These are phyloP conservation scores for Oncorhynchus clarkii DNA, from an alignment of 2,113 vertebrate species.

Conservation along the genomic window DNA sequence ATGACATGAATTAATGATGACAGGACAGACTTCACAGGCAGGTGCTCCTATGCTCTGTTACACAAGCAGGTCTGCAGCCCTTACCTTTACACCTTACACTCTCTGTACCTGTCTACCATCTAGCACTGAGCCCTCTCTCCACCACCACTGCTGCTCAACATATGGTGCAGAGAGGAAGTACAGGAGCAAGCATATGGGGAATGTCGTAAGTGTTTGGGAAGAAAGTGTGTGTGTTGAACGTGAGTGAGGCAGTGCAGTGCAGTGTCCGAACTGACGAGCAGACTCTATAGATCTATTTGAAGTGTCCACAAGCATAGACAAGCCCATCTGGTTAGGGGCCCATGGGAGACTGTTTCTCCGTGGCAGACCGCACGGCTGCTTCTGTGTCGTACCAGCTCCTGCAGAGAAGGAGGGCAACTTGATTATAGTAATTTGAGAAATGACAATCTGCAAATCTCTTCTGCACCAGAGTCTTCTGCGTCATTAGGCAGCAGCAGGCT, in stretches of 20 bases:
- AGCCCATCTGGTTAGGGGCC: no score
- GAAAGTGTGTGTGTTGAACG: constrained; percentile 1
- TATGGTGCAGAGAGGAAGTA: constrained; percentile 22
- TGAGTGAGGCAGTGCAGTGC: constrained; percentile 19
- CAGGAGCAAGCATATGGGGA: constrained; percentile 29
- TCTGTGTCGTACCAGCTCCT: background rate
- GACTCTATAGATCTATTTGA: background rate
- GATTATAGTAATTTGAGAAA: constrained; percentile 35
- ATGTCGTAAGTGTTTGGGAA: constrained; percentile 30
- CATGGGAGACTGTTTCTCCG: no score
- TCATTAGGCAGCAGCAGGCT: constrained; percentile 31
- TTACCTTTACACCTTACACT: background rate
- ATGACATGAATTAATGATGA: constrained; percentile 76
- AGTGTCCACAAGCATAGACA: no score
- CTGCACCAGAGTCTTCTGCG: background rate
- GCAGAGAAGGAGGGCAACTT: constrained; percentile 14
- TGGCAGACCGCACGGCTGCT: background rate
- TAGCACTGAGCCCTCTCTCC: constrained; percentile 34
- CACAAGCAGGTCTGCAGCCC: constrained; percentile 51
- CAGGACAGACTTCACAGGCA: constrained; percentile 55
- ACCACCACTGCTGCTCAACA: constrained; percentile 8
- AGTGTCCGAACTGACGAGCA: constrained; percentile 7
- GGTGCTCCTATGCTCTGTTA: constrained; percentile 32
- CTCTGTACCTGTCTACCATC: background rate
- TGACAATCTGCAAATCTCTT: constrained; percentile 43